A percentile compares a stretch with the other conserved stretches of the same genome.
Evolutionary conservation across 2,113 vertebrate species (phyloP).

Genomic region (Lanius collurio): DNA sequence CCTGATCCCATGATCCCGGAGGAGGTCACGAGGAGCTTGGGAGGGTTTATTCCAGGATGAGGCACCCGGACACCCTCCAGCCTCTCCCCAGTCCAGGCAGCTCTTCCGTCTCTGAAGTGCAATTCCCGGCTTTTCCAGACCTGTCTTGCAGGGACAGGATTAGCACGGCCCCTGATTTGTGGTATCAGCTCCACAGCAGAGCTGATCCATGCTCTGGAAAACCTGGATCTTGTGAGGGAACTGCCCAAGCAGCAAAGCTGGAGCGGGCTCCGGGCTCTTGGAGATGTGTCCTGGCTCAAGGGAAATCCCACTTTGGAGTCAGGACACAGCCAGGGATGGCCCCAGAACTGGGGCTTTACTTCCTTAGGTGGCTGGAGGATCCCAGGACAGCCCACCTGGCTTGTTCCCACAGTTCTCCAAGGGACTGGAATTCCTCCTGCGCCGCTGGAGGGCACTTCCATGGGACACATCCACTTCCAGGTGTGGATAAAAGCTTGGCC

Average conservation of each 20-base stretch:
- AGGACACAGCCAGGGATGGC: neutral
- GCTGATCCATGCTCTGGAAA: neutral
- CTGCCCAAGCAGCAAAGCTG: neutral
- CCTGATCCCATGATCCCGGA: rapidly evolving
- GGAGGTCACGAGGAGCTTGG: neutral
- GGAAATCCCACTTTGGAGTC: neutral
- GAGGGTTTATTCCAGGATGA: neutral
- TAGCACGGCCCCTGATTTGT: neutral
- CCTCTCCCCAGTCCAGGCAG: rapidly evolving
- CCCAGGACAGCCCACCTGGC: neutral
- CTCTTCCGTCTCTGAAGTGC: rapidly evolving
- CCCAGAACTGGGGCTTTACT: neutral
- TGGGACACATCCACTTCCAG: neutral
- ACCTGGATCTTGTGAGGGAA: neutral
- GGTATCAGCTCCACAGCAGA: neutral
- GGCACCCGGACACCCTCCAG: neutral
- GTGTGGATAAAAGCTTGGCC: neutral
- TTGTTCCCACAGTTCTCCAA: neutral
- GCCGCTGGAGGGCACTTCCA: neutral
- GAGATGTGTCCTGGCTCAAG: neutral
- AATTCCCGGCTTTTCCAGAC: neutral
- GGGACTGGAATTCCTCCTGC: neutral
- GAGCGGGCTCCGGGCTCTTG: rapidly evolving
- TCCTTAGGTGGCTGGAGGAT: neutral
- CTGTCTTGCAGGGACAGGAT: neutral